Evolutionary conservation across 2,113 vertebrate species (phyloP).

Genomic region (Austrofundulus limnaeus): DNA sequence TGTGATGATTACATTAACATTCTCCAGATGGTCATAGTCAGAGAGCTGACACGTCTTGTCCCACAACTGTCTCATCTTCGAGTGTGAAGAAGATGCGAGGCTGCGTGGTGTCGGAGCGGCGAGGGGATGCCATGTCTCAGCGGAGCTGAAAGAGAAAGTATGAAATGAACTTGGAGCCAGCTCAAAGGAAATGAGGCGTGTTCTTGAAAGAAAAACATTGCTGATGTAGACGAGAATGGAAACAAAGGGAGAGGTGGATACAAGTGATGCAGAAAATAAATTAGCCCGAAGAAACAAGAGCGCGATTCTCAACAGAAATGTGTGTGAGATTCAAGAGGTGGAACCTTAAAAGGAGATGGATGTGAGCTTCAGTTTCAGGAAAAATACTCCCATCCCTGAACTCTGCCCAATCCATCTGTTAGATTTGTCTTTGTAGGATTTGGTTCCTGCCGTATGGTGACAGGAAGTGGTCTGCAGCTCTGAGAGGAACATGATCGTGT

Average conservation of each 20-base stretch:
- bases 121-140: constrained; percentile 29
- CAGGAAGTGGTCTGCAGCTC: constrained; percentile 64
- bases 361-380: constrained; percentile 25
- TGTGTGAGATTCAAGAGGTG: constrained; percentile 13
- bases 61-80: constrained; percentile 37
- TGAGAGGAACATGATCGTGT: constrained; percentile 57
- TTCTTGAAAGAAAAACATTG: constrained; percentile 43
- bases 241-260: constrained; percentile 13
- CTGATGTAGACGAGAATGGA: constrained; percentile 19
- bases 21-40: constrained; percentile 69
- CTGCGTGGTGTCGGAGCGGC: constrained; percentile 20
- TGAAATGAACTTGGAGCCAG: constrained; percentile 38
- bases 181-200: constrained; percentile 60
- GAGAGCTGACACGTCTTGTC: constrained; percentile 60
- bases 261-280: constrained; percentile 26
- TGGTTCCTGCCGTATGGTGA: constrained; percentile 32
- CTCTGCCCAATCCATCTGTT: constrained; percentile 64
- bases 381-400: constrained; percentile 41
- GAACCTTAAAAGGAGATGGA: constrained; percentile 19
- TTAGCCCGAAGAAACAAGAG: constrained; percentile 9
- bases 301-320: constrained; percentile 1
- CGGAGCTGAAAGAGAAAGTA: not conserved
- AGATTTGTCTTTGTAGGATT: constrained; percentile 49
- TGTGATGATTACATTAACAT: constrained; percentile 67
- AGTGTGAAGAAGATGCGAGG: constrained; percentile 16